Evolutionary conservation across 2,888 invertebrate genomes (phyloP).

Genomic region (Drosophila nigricruria): DNA sequence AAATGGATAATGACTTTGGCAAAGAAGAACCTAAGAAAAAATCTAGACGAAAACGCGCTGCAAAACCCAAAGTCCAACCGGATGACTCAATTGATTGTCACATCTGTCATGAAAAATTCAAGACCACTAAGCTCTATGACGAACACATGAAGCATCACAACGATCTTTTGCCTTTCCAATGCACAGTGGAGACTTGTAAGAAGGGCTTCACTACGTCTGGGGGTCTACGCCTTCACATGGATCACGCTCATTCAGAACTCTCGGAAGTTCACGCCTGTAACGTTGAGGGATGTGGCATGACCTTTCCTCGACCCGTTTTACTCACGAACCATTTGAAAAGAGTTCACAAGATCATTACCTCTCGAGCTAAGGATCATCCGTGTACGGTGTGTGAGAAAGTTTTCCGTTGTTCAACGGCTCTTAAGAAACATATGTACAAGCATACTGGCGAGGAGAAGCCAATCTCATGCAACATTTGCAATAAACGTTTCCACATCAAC

Average conservation of each 20-base stretch:
- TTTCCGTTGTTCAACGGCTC: slow-evolving; percentile 82
- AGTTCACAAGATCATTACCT: slow-evolving; percentile 72
- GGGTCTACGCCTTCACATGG: slow-evolving; percentile 77
- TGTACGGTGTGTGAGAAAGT: slow-evolving; percentile 83
- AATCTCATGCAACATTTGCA: slow-evolving; percentile 82
- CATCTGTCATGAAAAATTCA: slow-evolving; percentile 80
- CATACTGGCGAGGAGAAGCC: slow-evolving; percentile 83
- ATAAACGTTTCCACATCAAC: slow-evolving; percentile 82
- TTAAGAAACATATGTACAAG: slow-evolving; percentile 83
- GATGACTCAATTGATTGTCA: slow-evolving; percentile 77
- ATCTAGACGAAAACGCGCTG: slow-evolving; percentile 52
- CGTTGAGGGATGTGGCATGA: slow-evolving; percentile 77
- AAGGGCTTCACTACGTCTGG: slow-evolving; percentile 81
- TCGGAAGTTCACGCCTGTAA: slow-evolving; percentile 73
- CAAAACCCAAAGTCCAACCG: slow-evolving; percentile 55
- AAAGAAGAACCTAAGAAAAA: slow-evolving; percentile 32
- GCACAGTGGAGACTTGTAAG: slow-evolving; percentile 74
- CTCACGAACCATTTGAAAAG: slow-evolving; percentile 78
- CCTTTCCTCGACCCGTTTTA: slow-evolving; percentile 76
- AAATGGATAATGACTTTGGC: slow-evolving; percentile 25
- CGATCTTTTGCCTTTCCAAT: slow-evolving; percentile 81
- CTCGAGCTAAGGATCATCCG: slow-evolving; percentile 70
- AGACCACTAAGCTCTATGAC: slow-evolving; percentile 73
- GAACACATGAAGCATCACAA: slow-evolving; percentile 83
- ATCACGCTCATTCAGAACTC: slow-evolving; percentile 81